Evolutionary conservation across 2,888 invertebrate species (phyloP).

Genomic region (Eupithecia subfuscata): DNA sequence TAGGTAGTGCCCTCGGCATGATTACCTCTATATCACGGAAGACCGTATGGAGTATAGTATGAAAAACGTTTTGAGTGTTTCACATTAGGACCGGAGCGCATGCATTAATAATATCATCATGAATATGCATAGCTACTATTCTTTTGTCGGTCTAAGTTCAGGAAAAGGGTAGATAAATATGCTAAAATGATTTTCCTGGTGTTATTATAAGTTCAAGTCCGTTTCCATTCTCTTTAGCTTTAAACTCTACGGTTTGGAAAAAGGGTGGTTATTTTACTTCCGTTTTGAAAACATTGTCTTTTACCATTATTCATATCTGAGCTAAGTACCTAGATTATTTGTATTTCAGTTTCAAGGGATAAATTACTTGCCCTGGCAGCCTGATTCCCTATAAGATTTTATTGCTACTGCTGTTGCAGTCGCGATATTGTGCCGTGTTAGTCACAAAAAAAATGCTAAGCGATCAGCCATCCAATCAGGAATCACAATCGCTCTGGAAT

Average conservation of each 20-base stretch:
- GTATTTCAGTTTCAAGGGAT: not conserved
- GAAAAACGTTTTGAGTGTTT: slow-evolving; percentile 29
- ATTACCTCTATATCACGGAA: slow-evolving; percentile 40
- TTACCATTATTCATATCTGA: not conserved
- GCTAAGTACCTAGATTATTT: not conserved
- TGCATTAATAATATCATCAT: slow-evolving; percentile 57
- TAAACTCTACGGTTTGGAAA: not conserved
- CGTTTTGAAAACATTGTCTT: slow-evolving; percentile 7
- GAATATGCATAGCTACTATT: slow-evolving; percentile 61
- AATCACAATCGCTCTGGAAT: not conserved
- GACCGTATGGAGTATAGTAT: slow-evolving; percentile 29
- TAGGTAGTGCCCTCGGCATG: not conserved
- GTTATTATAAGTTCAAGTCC: slow-evolving; percentile 23
- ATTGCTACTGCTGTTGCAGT: not conserved
- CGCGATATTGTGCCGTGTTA: not conserved
- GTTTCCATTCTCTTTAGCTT: slow-evolving; percentile 5
- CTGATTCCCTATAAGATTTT: not conserved
- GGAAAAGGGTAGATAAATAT: slow-evolving; percentile 55
- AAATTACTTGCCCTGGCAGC: not conserved
- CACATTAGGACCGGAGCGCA: slow-evolving; percentile 48
- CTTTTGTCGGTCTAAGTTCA: slow-evolving; percentile 54
- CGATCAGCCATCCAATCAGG: not conserved
- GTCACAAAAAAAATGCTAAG: not conserved
- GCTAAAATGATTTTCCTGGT: slow-evolving; percentile 54
- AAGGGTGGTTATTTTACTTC: not conserved